Evolutionary conservation across 2,797 vertebrate species (phyloP).

Genomic region (Lycodopsis pacificus): DNA sequence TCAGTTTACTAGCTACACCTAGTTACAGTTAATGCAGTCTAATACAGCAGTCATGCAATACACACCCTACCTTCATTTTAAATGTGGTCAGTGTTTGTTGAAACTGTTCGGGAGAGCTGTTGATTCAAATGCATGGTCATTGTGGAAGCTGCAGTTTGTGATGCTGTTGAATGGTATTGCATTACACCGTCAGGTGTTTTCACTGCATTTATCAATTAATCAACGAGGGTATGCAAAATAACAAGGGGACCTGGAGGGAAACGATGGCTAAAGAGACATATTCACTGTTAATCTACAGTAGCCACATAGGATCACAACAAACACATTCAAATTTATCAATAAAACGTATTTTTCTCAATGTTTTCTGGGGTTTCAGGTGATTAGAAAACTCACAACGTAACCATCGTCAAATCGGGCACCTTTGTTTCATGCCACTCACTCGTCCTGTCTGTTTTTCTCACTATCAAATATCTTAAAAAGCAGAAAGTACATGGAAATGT

Average conservation of each 20-base stretch:
- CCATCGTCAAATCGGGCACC: not conserved
- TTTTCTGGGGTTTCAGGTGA: not conserved
- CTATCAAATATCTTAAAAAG: not conserved
- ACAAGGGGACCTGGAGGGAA: not conserved
- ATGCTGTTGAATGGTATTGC: not conserved
- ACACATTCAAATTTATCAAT: not conserved
- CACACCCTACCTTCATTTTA: not conserved
- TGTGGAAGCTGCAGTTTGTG: not conserved
- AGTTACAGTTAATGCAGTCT: not conserved
- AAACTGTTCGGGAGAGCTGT: too few species aligned
- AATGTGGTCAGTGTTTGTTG: not conserved
- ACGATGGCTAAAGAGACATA: not conserved
- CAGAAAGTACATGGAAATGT: slow-evolving; percentile 15
- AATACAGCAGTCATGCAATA: not conserved
- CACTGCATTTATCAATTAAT: not conserved
- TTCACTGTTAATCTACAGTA: not conserved
- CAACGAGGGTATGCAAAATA: not conserved
- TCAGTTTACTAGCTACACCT: not conserved
- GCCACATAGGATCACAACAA: not conserved
- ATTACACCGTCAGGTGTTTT: not conserved
- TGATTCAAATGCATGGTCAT: not conserved
- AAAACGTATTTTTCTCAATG: not conserved
- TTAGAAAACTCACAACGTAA: not conserved
- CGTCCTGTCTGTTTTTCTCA: slow-evolving; percentile 1
- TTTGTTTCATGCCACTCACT: slow-evolving; percentile 4